Conservation (phyloP, 2,888 invertebrate genomes). For the Nipponacmea schrenckii region DNA sequence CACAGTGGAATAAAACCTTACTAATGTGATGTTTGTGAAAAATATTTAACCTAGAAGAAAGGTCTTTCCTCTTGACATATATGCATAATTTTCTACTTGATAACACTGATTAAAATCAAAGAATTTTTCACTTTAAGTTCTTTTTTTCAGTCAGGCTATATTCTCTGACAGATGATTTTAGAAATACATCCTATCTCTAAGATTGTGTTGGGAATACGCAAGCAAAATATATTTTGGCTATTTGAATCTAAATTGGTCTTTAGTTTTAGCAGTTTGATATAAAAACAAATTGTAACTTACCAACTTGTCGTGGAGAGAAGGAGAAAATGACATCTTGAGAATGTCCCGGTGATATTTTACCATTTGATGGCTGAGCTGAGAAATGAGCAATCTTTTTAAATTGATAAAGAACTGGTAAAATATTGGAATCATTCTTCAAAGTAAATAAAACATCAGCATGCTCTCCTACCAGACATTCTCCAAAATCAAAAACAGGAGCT, state of each 20-base stretch:
- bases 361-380: slow-evolving; percentile 58
- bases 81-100: no score
- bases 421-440: slow-evolving; percentile 60
- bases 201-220: no score
- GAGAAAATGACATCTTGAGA: slow-evolving; percentile 63
- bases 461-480: slow-evolving; percentile 62
- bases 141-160: no score
- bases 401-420: slow-evolving; percentile 61
- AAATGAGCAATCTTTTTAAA: slow-evolving; percentile 66
- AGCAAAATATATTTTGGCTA: no score
- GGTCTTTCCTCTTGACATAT: no score
- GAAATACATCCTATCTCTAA: no score
- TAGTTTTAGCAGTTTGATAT: no score
- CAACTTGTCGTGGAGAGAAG: slow-evolving; percentile 67
- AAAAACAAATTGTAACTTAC: slow-evolving; percentile 39
- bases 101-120: no score
- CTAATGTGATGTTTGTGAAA: not conserved
- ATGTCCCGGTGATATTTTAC: slow-evolving; percentile 60
- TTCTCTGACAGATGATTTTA: no score
- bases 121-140: no score
- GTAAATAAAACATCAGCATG: slow-evolving; percentile 60
- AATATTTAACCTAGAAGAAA: no score
- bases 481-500: slow-evolving; percentile 61
- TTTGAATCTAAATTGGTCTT: no score
- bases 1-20: not conserved